phyloP scores from a whole-genome alignment of 2,888 invertebrate genomes.

The Epistrophella euchroma region DNA sequence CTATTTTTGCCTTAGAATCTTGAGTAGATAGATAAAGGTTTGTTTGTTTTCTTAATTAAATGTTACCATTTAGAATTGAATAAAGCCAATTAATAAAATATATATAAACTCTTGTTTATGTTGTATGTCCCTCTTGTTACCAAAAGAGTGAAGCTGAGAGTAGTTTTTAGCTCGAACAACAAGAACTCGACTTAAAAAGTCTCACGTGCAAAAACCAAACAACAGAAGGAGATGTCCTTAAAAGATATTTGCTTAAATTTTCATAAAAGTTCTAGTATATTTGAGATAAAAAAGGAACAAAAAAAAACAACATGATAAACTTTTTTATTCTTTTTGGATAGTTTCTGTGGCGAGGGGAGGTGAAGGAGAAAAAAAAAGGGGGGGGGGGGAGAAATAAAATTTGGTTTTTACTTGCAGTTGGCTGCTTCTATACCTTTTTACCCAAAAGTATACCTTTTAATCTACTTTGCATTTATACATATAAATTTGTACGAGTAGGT shows the following conservation, averaged over 20 bases:
- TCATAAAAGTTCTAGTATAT: slow-evolving; percentile 36
- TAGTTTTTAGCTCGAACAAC: neutral
- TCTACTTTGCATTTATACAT: slow-evolving; percentile 54
- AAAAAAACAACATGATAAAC: slow-evolving; percentile 45
- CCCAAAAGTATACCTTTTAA: neutral
- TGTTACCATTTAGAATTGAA: neutral
- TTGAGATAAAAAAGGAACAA: neutral
- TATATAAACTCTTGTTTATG: neutral
- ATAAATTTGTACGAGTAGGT: neutral
- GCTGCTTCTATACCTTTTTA: neutral
- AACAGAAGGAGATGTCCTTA: slow-evolving; percentile 54
- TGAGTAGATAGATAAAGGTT: neutral
- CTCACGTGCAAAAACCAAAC: slow-evolving; percentile 41
- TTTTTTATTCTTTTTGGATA: slow-evolving; percentile 35
- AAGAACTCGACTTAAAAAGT: slow-evolving; percentile 12
- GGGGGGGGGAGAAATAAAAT: neutral
- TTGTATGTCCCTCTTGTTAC: neutral
- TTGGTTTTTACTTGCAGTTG: slow-evolving; percentile 10
- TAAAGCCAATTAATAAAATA: slow-evolving; percentile 20
- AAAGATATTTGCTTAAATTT: slow-evolving; percentile 59
- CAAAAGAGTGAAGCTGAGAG: neutral
- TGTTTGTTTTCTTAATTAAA: slow-evolving; percentile 4
- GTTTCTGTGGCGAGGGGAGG: neutral
- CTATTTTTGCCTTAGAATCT: neutral
- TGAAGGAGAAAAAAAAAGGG: too few relatives aligned